phyloP scores from a whole-genome alignment of 2,113 vertebrate genomes.

The Istiophorus platypterus region DNA sequence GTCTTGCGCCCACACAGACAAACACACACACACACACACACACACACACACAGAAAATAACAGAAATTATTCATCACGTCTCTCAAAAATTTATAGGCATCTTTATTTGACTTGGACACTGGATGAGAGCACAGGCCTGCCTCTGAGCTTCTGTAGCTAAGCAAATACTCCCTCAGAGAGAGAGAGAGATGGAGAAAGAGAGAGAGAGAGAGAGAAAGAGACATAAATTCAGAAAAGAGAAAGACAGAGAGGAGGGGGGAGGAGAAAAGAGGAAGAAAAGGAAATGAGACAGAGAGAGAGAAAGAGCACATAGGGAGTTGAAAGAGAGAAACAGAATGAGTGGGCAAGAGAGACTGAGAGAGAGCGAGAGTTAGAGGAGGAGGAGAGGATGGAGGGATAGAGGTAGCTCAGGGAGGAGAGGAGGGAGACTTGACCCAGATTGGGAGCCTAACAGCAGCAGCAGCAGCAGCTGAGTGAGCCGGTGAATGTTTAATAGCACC shows the following conservation, averaged over 20 bases:
- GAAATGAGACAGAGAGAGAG: constrained; percentile 52
- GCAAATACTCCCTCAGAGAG: constrained; percentile 69
- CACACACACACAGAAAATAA: constrained; percentile 37
- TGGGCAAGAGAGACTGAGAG: constrained; percentile 33
- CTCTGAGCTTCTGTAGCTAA: constrained; percentile 75
- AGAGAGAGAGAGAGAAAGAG: neutral
- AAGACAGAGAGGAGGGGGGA: constrained; percentile 1
- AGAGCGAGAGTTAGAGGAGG: constrained; percentile 22
- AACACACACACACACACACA: neutral
- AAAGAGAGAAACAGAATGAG: constrained; percentile 37
- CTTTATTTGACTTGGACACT: constrained; percentile 78
- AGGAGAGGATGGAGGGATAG: constrained; percentile 68
- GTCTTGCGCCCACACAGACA: neutral
- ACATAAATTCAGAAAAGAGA: neutral
- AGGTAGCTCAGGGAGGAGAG: constrained; percentile 78
- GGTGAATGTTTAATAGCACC: constrained; percentile 83
- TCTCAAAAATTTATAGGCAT: constrained; percentile 75
- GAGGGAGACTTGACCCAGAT: constrained; percentile 84
- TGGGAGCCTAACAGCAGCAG: constrained; percentile 77
- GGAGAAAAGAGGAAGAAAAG: constrained; percentile 41
- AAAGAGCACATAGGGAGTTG: constrained; percentile 60
- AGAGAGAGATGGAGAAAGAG: neutral
- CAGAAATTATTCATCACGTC: constrained; percentile 69
- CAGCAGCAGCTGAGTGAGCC: constrained; percentile 80
- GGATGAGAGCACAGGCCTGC: constrained; percentile 63